Conservation (phyloP, 2,113 vertebrate species). For the Bagarius yarrelli region DNA sequence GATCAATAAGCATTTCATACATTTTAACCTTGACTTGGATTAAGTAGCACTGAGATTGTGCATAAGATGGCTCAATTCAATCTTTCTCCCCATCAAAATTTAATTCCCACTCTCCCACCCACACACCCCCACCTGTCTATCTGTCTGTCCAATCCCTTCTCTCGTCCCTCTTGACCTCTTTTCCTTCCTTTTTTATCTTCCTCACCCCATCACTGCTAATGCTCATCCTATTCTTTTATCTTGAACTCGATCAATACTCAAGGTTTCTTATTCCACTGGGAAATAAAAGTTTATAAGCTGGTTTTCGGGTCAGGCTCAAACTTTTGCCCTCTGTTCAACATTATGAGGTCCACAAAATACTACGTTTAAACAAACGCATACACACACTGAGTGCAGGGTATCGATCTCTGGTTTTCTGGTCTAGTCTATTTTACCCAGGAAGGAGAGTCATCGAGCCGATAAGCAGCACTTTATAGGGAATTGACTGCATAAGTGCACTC, state of each 20-base stretch:
- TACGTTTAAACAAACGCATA: not conserved
- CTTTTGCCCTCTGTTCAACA: slow-evolving; percentile 44
- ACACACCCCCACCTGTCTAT: no score
- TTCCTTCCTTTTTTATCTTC: slow-evolving; percentile 7
- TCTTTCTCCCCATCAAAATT: not conserved
- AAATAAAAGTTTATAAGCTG: slow-evolving; percentile 47
- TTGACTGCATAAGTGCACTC: slow-evolving; percentile 49
- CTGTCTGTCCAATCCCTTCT: no score
- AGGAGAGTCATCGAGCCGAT: slow-evolving; percentile 73
- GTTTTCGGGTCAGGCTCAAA: slow-evolving; percentile 34
- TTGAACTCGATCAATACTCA: slow-evolving; percentile 44
- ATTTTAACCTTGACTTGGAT: slow-evolving; percentile 29
- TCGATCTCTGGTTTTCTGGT: slow-evolving; percentile 63
- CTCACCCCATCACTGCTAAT: not conserved
- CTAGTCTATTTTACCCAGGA: slow-evolving; percentile 64
- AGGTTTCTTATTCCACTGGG: slow-evolving; percentile 32
- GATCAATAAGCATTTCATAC: slow-evolving; percentile 27
- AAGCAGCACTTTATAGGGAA: slow-evolving; percentile 61
- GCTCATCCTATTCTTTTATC: slow-evolving; percentile 22
- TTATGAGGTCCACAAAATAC: slow-evolving; percentile 41
- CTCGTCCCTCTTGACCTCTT: not conserved
- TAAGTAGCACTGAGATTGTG: not conserved
- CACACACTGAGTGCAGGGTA: slow-evolving; percentile 55
- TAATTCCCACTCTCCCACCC: not conserved
- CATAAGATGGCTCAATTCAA: not conserved